phyloP scores from a whole-genome alignment of 2,888 invertebrate genomes.

The Phaonia tiefii region DNA sequence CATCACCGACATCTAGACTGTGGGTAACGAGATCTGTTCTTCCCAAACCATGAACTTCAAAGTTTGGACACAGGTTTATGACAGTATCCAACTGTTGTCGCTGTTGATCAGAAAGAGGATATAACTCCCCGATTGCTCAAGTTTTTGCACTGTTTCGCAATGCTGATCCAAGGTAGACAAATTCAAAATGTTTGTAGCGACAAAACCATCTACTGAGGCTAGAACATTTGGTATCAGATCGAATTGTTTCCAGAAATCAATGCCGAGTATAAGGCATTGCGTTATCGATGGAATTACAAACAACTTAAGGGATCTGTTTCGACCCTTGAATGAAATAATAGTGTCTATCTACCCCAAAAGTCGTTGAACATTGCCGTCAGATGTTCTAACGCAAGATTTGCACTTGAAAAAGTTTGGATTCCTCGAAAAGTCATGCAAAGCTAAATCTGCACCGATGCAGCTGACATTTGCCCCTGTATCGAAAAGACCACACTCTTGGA shows the following conservation, averaged over 20 bases:
- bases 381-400: not conserved
- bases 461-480: not conserved
- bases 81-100: not conserved
- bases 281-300: no score
- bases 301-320: no score
- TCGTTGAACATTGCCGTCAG: not conserved
- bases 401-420: not conserved
- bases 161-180: no score
- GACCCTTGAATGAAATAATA: no score
- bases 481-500: not conserved
- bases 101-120: not conserved
- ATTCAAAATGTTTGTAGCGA: no score
- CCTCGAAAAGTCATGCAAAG: not conserved
- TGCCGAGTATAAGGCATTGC: no score
- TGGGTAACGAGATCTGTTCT: slow-evolving; percentile 49
- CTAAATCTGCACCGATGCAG: not conserved
- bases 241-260: no score
- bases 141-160: no score
- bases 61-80: slow-evolving; percentile 4
- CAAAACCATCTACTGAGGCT: no score
- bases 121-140: not conserved
- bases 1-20: no score
- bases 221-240: no score
- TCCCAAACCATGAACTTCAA: slow-evolving; percentile 32
- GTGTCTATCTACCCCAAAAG: no score